These are phyloP conservation scores for Steinernema carpocapsae DNA, from an alignment of 2,888 invertebrate species.

Conservation along the genomic window DNA sequence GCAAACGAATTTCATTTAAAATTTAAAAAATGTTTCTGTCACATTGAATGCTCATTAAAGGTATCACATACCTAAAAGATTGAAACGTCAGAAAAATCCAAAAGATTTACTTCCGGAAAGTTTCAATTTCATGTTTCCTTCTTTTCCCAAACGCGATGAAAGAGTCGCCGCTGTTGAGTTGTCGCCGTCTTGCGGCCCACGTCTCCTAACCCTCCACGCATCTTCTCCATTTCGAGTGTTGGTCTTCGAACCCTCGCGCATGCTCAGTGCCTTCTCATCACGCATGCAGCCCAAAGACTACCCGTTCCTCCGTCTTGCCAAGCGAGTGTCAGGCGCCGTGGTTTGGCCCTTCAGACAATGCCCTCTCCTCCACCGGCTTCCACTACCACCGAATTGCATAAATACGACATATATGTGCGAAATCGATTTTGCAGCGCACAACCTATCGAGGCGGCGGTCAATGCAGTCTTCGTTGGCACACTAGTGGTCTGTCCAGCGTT, in stretches of 20 bases:
- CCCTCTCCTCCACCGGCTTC: not conserved
- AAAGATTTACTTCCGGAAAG: too few species aligned
- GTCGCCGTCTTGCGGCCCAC: too few species aligned
- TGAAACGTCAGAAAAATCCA: too few species aligned
- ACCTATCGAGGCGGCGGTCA: not conserved
- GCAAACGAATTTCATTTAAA: too few species aligned
- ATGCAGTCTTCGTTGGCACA: not conserved
- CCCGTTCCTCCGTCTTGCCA: not conserved
- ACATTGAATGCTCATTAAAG: too few species aligned
- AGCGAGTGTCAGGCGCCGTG: not conserved
- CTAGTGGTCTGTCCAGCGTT: not conserved
- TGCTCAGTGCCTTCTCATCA: slow-evolving; percentile 10
- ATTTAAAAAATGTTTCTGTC: too few species aligned
- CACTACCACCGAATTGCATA: slow-evolving; percentile 5
- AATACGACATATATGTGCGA: slow-evolving; percentile 19
- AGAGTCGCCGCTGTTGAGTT: too few species aligned
- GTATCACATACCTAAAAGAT: too few species aligned
- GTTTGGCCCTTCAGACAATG: slow-evolving; percentile 32
- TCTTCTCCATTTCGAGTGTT: slow-evolving; percentile 25
- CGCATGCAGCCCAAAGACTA: not conserved
- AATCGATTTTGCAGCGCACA: slow-evolving; percentile 20
- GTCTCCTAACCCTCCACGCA: not conserved
- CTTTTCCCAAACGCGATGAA: too few species aligned
- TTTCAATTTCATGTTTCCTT: too few species aligned
- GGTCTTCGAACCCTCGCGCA: not conserved